A percentile compares a stretch with the other conserved stretches of the same genome.
Conservation (phyloP, 2,113 vertebrate genomes). For the Gila orcuttii region DNA sequence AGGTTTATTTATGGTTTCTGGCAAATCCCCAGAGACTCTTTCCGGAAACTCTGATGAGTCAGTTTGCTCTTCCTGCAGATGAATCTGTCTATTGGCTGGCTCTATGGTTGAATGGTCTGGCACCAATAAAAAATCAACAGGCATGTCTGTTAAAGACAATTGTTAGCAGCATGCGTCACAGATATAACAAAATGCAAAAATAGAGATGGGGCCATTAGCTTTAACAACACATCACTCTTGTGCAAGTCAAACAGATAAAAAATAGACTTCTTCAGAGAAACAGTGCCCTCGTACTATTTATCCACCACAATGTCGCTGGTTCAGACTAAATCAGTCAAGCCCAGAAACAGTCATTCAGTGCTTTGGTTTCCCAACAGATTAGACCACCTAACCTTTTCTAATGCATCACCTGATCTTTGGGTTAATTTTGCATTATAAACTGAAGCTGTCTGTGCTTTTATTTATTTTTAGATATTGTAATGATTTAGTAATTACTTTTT, state of each 20-base stretch:
- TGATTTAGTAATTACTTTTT: background rate
- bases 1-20: background rate
- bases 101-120: background rate
- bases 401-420: background rate
- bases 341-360: background rate
- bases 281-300: background rate
- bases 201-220: background rate
- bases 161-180: background rate
- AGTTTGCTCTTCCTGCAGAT: background rate
- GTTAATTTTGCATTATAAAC: background rate
- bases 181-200: background rate
- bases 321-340: background rate
- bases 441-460: too few relatives aligned
- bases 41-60: conserved; percentile 6
- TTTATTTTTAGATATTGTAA: background rate
- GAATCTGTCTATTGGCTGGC: background rate
- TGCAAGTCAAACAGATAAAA: background rate
- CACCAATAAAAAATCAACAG: conserved; percentile 11
- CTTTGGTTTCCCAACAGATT: background rate
- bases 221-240: background rate
- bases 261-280: background rate
- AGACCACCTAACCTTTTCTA: background rate
- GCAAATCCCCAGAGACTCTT: background rate
- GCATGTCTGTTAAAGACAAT: background rate
- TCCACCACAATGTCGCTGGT: background rate